Percentiles rank a stretch among this genome's conserved stretches.
Evolutionary conservation across 1,140 invertebrate genomes (phyloP).

Genomic region (Drosophila tani): DNA sequence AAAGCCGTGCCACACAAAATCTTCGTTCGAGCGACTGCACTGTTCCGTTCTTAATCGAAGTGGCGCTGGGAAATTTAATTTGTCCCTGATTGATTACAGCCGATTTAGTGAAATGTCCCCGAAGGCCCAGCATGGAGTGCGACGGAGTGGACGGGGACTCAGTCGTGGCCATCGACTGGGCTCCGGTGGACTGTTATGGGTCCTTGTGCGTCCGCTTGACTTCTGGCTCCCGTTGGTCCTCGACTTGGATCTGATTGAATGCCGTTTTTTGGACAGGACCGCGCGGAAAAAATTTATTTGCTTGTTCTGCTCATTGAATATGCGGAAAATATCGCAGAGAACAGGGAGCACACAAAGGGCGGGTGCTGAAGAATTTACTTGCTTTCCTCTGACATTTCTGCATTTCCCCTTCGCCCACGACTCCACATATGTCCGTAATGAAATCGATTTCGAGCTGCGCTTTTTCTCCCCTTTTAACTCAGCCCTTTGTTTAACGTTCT

Average conservation of each 20-base stretch:
- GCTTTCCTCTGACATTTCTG: constrained; percentile 13
- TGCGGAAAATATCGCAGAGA: constrained; percentile 31
- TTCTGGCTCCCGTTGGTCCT: constrained; percentile 46
- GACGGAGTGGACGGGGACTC: constrained; percentile 13
- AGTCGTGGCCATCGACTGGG: constrained; percentile 15
- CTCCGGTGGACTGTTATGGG: constrained; percentile 45
- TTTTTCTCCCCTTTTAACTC: constrained; percentile 19
- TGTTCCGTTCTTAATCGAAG: constrained; percentile 71
- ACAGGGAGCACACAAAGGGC: background rate
- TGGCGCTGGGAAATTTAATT: constrained; percentile 79
- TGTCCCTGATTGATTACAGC: constrained; percentile 77
- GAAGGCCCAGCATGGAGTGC: constrained; percentile 18
- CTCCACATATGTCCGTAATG: constrained; percentile 13
- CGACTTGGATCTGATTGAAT: constrained; percentile 65
- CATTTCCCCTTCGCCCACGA: background rate
- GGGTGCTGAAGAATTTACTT: background rate
- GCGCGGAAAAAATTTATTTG: constrained; percentile 54
- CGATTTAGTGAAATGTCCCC: constrained; percentile 77
- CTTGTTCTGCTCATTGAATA: constrained; percentile 70
- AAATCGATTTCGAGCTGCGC: constrained; percentile 63
- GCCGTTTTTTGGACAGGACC: constrained; percentile 31
- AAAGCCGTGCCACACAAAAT: constrained; percentile 1
- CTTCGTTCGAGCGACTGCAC: constrained; percentile 24
- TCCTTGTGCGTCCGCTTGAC: constrained; percentile 59
- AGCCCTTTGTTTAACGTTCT: constrained; percentile 16